These are phyloP conservation scores for Ennomos erosarius DNA, from an alignment of 2,888 invertebrate species.

Conservation along the genomic window DNA sequence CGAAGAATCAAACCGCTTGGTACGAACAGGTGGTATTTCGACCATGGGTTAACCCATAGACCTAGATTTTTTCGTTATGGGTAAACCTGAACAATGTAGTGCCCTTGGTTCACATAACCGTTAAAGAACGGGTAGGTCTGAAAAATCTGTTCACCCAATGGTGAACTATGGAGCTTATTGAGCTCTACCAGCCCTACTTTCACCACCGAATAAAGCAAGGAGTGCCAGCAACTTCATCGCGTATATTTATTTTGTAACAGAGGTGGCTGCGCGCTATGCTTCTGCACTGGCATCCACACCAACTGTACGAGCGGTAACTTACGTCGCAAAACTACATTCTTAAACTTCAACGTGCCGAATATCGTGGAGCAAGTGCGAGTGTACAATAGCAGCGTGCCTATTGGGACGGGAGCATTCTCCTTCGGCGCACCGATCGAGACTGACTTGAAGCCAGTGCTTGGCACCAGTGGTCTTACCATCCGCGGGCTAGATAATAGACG, in stretches of 20 bases:
- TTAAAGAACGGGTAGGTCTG: too few relatives aligned
- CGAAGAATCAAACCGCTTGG: too few relatives aligned
- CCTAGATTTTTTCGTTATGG: too few relatives aligned
- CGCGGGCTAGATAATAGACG: slow-evolving; percentile 78
- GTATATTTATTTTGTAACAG: slow-evolving; percentile 48
- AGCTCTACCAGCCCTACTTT: too few relatives aligned
- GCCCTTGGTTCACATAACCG: too few relatives aligned
- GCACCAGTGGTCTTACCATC: slow-evolving; percentile 87
- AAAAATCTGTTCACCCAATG: too few relatives aligned
- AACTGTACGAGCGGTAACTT: slow-evolving; percentile 91
- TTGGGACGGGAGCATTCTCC: slow-evolving; percentile 52
- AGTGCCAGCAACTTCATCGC: too few relatives aligned
- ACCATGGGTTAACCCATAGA: too few relatives aligned
- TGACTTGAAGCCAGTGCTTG: slow-evolving; percentile 69
- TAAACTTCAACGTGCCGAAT: slow-evolving; percentile 69
- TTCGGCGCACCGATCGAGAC: slow-evolving; percentile 67
- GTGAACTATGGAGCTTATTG: too few relatives aligned
- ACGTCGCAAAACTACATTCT: slow-evolving; percentile 85
- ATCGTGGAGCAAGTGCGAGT: slow-evolving; percentile 67
- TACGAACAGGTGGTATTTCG: too few relatives aligned
- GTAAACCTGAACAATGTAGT: too few relatives aligned
- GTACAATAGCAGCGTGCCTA: slow-evolving; percentile 65
- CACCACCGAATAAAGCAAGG: too few relatives aligned
- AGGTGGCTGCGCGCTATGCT: slow-evolving; percentile 97
- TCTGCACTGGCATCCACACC: slow-evolving; percentile 95